Evolutionary conservation across 2,888 invertebrate species (phyloP).

Genomic region (Dione juno): DNA sequence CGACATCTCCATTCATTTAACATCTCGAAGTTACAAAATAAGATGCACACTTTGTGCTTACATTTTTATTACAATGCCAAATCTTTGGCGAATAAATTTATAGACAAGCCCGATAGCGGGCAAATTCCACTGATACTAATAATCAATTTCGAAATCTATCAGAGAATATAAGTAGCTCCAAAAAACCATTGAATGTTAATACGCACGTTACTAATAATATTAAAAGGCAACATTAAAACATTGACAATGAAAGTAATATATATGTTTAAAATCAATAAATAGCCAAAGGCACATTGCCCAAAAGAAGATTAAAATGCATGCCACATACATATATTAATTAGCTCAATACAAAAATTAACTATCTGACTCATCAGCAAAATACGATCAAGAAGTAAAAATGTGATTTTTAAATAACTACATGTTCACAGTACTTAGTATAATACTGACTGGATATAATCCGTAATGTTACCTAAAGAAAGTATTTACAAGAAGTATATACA

Average conservation of each 20-base stretch:
- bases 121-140: conserved; percentile 65
- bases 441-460: conserved; percentile 71
- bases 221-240: conserved; percentile 46
- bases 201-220: conserved; percentile 42
- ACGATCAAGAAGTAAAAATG: conserved; percentile 37
- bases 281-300: conserved; percentile 43
- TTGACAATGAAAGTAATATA: conserved; percentile 45
- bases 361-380: conserved; percentile 38
- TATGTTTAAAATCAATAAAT: conserved; percentile 46
- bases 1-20: conserved; percentile 56
- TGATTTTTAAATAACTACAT: conserved; percentile 42
- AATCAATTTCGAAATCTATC: conserved; percentile 82
- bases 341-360: conserved; percentile 24
- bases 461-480: conserved; percentile 59
- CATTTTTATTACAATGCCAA: conserved; percentile 57
- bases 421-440: conserved; percentile 66
- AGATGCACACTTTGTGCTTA: conserved; percentile 73
- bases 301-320: conserved; percentile 42
- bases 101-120: conserved; percentile 60
- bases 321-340: conserved; percentile 39
- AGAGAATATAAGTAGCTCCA: conserved; percentile 55
- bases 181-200: conserved; percentile 39
- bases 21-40: conserved; percentile 63
- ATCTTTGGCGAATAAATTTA: conserved; percentile 54
- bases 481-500: conserved; percentile 78